Conservation (phyloP, 2,113 vertebrate species). For the Regulus satrapa region DNA sequence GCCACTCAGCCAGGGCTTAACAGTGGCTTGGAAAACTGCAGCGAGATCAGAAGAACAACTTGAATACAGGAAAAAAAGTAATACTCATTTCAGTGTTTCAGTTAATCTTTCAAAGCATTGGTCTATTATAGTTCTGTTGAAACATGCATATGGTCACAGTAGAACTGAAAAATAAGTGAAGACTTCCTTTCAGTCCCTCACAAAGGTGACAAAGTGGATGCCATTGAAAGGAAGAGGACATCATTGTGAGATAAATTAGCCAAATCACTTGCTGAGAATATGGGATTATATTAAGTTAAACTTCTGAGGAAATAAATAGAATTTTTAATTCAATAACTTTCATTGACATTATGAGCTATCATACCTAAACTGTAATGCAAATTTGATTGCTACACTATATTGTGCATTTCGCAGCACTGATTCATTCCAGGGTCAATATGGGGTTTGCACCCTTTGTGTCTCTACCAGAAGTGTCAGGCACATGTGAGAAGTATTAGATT, state of each 20-base stretch:
- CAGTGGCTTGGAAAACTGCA: background rate
- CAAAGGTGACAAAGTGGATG: background rate
- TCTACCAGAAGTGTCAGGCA: background rate
- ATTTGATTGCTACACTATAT: background rate
- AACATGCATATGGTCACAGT: background rate
- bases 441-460: background rate
- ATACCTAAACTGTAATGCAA: background rate
- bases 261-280: background rate
- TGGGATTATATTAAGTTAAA: background rate
- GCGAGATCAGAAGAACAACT: background rate
- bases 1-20: background rate
- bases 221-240: background rate
- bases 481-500: background rate
- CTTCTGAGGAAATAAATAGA: background rate
- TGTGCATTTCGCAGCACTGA: background rate
- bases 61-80: background rate
- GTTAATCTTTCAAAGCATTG: background rate
- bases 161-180: background rate
- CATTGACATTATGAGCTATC: background rate
- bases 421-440: background rate
- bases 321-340: slow-evolving; percentile 8
- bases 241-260: background rate
- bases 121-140: background rate
- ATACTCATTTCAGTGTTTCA: background rate
- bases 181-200: background rate